Percentiles rank a stretch among this genome's conserved stretches.
phyloP scores from a whole-genome alignment of 2,797 vertebrate species.

The Nyctibius grandis region DNA sequence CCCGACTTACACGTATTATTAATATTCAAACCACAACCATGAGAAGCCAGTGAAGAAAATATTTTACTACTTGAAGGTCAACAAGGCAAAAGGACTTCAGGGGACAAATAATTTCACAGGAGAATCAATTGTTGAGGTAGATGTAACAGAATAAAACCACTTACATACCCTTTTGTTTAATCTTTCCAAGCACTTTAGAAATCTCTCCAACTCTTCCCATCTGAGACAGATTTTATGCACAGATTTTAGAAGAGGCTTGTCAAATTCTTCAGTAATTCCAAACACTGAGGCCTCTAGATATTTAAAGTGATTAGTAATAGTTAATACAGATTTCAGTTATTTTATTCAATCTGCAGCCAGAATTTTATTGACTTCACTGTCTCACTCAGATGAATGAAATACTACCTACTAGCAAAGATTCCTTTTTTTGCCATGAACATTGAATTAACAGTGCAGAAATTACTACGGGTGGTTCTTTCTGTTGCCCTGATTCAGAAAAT shows the following conservation, averaged over 20 bases:
- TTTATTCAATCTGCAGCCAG: neutral
- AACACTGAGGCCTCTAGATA: neutral
- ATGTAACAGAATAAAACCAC: neutral
- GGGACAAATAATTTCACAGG: neutral
- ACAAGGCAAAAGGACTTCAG: neutral
- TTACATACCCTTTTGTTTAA: neutral
- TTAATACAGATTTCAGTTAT: neutral
- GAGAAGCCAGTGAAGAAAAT: neutral
- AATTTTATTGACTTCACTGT: neutral
- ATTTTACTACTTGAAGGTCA: neutral
- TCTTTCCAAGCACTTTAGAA: neutral
- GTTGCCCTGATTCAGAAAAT: neutral
- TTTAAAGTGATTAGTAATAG: neutral
- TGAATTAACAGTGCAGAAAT: neutral
- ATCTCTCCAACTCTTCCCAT: neutral
- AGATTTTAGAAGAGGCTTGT: neutral
- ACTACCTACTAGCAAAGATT: neutral
- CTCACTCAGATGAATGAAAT: neutral
- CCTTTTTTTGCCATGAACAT: neutral
- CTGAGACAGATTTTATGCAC: neutral
- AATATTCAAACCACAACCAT: neutral
- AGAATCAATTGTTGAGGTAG: neutral
- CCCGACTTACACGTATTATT: neutral
- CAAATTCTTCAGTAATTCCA: neutral
- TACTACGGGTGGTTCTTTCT: neutral